A percentile compares a stretch with the other conserved stretches of the same genome.
Conservation (phyloP, 2,797 vertebrate genomes). For the Cynopterus sphinx region DNA sequence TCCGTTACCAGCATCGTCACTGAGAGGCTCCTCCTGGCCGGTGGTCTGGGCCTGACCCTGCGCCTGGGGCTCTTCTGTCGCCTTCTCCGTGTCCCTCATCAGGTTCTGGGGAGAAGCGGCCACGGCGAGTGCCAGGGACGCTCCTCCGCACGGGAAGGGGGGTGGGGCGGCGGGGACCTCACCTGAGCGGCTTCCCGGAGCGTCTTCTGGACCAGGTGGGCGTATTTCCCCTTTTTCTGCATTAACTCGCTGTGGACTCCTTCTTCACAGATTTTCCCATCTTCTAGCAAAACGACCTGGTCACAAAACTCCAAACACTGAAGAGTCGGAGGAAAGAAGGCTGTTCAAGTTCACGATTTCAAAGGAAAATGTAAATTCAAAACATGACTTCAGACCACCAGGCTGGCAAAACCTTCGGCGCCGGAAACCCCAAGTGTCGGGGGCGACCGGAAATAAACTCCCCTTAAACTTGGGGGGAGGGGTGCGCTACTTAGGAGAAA, state of each 20-base stretch:
- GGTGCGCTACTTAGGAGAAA: background rate
- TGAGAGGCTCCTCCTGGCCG: background rate
- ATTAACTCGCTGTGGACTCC: constrained; percentile 89
- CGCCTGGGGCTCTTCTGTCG: background rate
- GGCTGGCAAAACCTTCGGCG: background rate
- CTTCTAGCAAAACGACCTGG: constrained; percentile 90
- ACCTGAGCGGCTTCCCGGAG: constrained; percentile 43
- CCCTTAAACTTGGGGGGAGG: background rate
- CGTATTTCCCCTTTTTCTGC: constrained; percentile 86
- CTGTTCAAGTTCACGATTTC: background rate
- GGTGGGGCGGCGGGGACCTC: background rate
- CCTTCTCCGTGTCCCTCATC: background rate
- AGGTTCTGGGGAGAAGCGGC: background rate
- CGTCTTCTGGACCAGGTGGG: constrained; percentile 86
- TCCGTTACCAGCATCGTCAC: background rate
- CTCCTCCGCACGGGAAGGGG: fast-evolving
- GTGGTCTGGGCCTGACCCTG: background rate
- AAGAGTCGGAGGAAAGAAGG: constrained; percentile 43
- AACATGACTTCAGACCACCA: background rate
- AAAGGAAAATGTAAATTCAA: background rate
- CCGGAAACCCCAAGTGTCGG: background rate
- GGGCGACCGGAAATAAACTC: background rate
- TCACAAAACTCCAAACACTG: constrained; percentile 91
- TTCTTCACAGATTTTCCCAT: constrained; percentile 89
- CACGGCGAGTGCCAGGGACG: fast-evolving